Evolutionary conservation across 2,888 invertebrate genomes (phyloP).

Genomic region (Limnephilus auricula): DNA sequence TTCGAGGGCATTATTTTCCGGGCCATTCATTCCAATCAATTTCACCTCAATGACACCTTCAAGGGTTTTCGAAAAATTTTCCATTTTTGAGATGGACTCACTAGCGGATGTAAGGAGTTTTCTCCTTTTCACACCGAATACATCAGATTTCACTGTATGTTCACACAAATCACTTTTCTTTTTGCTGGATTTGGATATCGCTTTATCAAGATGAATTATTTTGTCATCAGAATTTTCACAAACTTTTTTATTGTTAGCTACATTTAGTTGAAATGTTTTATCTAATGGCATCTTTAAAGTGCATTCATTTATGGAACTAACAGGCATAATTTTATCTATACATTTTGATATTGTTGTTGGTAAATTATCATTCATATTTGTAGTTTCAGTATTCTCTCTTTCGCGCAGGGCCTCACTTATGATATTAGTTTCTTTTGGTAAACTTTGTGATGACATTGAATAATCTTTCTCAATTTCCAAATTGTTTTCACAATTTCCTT

Average conservation of each 20-base stretch:
- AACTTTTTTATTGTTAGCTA: not conserved
- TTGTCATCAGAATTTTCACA: not conserved
- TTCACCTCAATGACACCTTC: not conserved
- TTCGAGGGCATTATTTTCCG: not conserved
- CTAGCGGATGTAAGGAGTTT: not conserved
- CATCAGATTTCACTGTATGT: not conserved
- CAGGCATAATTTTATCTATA: not conserved
- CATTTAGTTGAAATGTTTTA: not conserved
- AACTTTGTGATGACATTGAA: not conserved
- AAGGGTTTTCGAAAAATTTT: not conserved
- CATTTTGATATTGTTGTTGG: not conserved
- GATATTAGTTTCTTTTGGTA: not conserved
- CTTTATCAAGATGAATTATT: not conserved
- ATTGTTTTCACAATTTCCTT: not conserved
- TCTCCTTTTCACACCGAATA: not conserved
- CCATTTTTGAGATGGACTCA: not conserved
- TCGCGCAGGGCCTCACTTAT: not conserved
- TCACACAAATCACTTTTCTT: not conserved
- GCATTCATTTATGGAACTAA: not conserved
- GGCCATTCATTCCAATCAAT: not conserved
- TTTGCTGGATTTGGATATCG: not conserved
- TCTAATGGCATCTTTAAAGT: not conserved
- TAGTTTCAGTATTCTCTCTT: not conserved
- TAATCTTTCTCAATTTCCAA: not conserved
- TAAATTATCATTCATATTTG: not conserved